Evolutionary conservation across 53 echinoderm and acorn worm genomes (phyloP).

Genomic region (Holothuria scabra): DNA sequence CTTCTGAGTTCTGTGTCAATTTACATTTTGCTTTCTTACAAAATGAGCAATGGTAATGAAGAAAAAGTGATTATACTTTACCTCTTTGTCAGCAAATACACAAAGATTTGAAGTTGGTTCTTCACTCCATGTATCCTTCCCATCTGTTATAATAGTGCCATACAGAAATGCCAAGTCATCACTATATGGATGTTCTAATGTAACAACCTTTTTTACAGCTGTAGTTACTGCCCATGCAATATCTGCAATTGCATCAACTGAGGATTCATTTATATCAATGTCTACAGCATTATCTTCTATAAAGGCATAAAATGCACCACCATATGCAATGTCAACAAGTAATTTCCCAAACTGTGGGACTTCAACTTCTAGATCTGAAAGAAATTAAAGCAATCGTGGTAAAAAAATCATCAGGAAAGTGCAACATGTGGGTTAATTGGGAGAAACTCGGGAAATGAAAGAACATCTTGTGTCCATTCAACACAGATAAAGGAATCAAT

Average conservation of each 20-base stretch:
- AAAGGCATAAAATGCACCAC: conserved; percentile 93
- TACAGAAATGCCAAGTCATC: conserved; percentile 81
- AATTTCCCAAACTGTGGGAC: conserved; percentile 71
- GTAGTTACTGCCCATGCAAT: conserved; percentile 71
- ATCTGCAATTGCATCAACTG: conserved; percentile 43
- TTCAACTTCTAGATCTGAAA: conserved; percentile 67
- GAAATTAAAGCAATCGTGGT: neutral
- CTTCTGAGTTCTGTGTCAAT: too few relatives aligned
- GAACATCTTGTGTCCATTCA: too few relatives aligned
- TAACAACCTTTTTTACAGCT: conserved; percentile 65
- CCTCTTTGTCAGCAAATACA: conserved; percentile 88
- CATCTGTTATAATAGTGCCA: conserved; percentile 89
- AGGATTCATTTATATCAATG: conserved; percentile 66
- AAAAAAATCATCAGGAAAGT: neutral
- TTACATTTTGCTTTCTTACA: too few relatives aligned
- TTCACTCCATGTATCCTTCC: conserved; percentile 66
- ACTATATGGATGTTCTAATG: conserved; percentile 76
- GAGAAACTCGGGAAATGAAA: too few relatives aligned
- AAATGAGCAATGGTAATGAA: too few relatives aligned
- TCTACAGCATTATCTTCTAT: conserved; percentile 68
- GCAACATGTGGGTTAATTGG: too few relatives aligned
- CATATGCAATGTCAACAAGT: conserved; percentile 86
- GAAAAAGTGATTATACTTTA: neutral
- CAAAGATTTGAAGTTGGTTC: conserved; percentile 74
- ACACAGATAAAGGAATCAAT: too few relatives aligned